Conservation (phyloP, 2,888 invertebrate species). For the Ornithoptera priamus region DNA sequence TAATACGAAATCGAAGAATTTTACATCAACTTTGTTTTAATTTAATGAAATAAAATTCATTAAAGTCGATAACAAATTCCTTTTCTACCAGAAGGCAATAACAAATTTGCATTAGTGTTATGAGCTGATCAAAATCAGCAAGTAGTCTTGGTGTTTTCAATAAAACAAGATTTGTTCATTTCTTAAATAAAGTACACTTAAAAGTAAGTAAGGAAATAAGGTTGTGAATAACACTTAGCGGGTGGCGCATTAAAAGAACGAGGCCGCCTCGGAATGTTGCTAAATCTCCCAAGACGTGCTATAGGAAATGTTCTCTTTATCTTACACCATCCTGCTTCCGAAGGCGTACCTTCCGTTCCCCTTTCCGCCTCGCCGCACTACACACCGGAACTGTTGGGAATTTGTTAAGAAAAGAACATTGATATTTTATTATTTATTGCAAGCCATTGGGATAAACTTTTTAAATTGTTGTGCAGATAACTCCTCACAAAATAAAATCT, state of each 20-base stretch:
- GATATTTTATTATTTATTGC: constrained; percentile 24
- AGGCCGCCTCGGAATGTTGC: constrained; percentile 64
- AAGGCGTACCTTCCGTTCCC: constrained; percentile 68
- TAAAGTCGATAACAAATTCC: too few species aligned
- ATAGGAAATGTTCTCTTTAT: constrained; percentile 79
- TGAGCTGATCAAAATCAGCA: too few species aligned
- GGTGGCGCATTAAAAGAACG: constrained; percentile 52
- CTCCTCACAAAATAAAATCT: neutral
- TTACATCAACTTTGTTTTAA: too few species aligned
- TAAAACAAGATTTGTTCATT: neutral
- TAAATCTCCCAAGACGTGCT: constrained; percentile 68
- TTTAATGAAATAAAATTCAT: too few species aligned
- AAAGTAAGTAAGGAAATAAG: constrained; percentile 34
- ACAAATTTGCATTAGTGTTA: too few species aligned
- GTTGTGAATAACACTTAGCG: constrained; percentile 52
- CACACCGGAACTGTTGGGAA: constrained; percentile 68
- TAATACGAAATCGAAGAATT: too few species aligned
- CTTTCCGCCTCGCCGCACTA: constrained; percentile 62
- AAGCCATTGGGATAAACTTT: neutral
- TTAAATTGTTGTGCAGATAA: neutral
- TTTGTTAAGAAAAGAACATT: constrained; percentile 61
- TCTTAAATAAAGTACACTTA: constrained; percentile 15
- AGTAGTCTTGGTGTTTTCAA: too few species aligned
- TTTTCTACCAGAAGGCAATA: too few species aligned
- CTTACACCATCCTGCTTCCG: constrained; percentile 77